Evolutionary conservation across 1,140 invertebrate genomes (phyloP), one percentile per base, ranked within the genome.

Genomic region (Dysdera silvatica): DNA sequence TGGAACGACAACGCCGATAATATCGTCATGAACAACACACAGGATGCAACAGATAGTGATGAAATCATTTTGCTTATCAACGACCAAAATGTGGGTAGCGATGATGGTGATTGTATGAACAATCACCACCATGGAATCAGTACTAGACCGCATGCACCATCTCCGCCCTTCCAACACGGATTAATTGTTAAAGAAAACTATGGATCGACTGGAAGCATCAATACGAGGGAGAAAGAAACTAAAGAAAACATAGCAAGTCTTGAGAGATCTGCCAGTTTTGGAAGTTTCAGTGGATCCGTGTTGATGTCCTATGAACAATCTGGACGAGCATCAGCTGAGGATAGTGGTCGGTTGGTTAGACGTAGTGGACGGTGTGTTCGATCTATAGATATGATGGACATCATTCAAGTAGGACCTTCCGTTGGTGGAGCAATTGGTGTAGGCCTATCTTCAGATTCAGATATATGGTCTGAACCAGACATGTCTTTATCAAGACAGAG

Each of bases 391-490:
- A 63, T 63, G 61, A 63, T 63, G 61, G 61, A 63, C 32, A 43
- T 63, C n/a, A 63, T 63, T 5, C 53, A 43, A 0, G 52, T 56
- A 4, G 61, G 53, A 12, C 35, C 45, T 10, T 31, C 40, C 4
- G 52, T 55, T 3, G 54, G 37, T 29, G 31, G 49, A 24, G n/a
- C 26, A 14, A 40, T 41, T 6, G 45, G 12, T 5, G 32, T 49
- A 5, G 55, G 55, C 32, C 28, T 63, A 24, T 55, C 61, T 4
- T 63, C 61, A 3, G 61, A 63, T 26, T 63, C 61, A 5, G 61
- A 63, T n/a, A 63, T 63, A 10, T 63, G 61, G 61, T 63, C 61
- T 12, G 61, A 63, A 29, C 61, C 61, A 20, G 61, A 63, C 40
- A 63, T 53, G 3, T 55, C 61, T 1, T 20, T 63, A 18, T 63